Evolutionary conservation across 2,113 vertebrate genomes (phyloP).

Genomic region (Prionailurus viverrinus): DNA sequence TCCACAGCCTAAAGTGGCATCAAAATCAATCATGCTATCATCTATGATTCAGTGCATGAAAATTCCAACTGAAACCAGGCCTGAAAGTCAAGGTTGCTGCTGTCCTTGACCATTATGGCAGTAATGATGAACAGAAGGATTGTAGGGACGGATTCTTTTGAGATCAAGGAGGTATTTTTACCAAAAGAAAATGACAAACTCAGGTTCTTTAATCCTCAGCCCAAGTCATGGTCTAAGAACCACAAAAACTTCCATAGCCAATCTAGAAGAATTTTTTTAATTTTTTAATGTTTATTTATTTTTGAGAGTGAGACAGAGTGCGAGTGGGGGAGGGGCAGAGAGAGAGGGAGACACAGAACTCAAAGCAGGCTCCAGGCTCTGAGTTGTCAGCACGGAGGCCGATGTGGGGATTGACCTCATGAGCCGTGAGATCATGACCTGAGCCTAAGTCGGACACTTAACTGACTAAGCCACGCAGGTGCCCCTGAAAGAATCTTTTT

Average conservation of each 20-base stretch:
- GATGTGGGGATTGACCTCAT: no score
- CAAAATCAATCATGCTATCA: not conserved
- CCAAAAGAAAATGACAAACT: constrained; percentile 28
- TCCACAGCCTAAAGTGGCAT: not conserved
- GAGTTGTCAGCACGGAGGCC: no score
- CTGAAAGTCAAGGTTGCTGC: not conserved
- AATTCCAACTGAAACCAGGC: not conserved
- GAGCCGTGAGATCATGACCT: no score
- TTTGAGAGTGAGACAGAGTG: no score
- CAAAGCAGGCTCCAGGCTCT: no score
- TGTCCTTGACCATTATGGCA: not conserved
- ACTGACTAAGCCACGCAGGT: no score
- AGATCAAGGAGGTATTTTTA: not conserved
- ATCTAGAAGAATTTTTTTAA: not conserved
- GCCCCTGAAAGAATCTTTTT: not conserved
- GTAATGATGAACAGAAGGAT: not conserved
- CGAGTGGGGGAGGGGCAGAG: no score
- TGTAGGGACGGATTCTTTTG: not conserved
- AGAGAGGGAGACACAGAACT: no score
- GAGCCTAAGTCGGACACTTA: no score
- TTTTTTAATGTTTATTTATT: no score
- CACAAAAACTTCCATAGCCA: not conserved
- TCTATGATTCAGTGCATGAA: not conserved
- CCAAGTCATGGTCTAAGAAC: not conserved
- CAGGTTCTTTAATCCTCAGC: not conserved